These are phyloP conservation scores for Patagioenas fasciata DNA, from an alignment of 2,113 vertebrate species.

Conservation along the genomic window DNA sequence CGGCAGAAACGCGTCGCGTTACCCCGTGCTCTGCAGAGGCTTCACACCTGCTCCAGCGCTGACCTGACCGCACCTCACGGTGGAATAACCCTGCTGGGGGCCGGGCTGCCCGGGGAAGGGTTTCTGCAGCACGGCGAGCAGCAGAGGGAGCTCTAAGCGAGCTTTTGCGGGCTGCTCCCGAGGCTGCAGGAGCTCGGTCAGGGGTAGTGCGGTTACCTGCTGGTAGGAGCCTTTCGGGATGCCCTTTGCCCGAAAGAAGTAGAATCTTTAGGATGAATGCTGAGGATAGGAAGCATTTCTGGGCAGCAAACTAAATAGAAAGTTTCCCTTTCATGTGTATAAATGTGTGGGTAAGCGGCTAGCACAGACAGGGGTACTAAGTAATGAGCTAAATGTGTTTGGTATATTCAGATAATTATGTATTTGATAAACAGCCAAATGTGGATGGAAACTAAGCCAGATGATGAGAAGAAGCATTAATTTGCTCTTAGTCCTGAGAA, in stretches of 20 bases:
- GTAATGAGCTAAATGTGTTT: not conserved
- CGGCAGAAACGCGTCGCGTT: not conserved
- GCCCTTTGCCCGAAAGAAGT: not conserved
- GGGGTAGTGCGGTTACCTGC: rapidly evolving
- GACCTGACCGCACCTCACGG: rapidly evolving
- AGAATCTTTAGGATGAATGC: too few relatives aligned
- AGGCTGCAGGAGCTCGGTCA: not conserved
- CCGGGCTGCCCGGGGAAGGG: rapidly evolving
- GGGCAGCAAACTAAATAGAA: not conserved
- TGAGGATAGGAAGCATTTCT: not conserved
- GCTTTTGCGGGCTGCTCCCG: not conserved
- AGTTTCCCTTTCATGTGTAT: not conserved
- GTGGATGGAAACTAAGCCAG: not conserved
- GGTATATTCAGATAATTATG: not conserved
- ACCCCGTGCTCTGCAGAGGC: not conserved
- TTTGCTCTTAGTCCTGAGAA: not conserved
- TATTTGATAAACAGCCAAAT: not conserved
- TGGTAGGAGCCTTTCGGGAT: not conserved
- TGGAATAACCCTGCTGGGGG: rapidly evolving
- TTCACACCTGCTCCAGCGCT: rapidly evolving
- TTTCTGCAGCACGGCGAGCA: not conserved
- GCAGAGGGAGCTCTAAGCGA: conserved; percentile 56
- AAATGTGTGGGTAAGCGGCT: not conserved
- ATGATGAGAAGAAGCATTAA: not conserved
- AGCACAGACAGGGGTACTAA: not conserved